Percentiles rank a stretch among this genome's conserved stretches.
These are phyloP conservation scores for Danio aesculapii DNA, from an alignment of 2,797 vertebrate species.

Conservation along the genomic window DNA sequence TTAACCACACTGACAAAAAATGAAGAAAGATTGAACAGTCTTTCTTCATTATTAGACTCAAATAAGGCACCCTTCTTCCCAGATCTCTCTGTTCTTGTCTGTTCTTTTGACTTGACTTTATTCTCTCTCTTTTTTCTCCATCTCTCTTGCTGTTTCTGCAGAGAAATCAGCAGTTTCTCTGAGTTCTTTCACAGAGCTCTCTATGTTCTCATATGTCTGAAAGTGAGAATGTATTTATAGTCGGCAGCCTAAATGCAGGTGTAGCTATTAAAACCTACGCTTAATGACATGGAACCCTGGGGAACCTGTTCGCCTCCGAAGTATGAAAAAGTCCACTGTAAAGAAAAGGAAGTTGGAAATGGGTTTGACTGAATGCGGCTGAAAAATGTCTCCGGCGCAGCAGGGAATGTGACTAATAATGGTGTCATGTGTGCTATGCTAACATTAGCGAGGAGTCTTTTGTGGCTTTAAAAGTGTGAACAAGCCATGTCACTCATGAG, in stretches of 20 bases:
- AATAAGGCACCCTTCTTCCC: neutral
- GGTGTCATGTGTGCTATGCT: slow-evolving; percentile 57
- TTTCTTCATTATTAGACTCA: slow-evolving; percentile 1
- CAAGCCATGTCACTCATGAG: slow-evolving; percentile 64
- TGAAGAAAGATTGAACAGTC: neutral
- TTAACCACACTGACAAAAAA: no score
- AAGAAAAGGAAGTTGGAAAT: slow-evolving; percentile 11
- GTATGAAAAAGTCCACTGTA: slow-evolving; percentile 18
- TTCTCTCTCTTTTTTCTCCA: neutral
- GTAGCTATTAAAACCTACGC: slow-evolving; percentile 25
- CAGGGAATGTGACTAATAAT: slow-evolving; percentile 52
- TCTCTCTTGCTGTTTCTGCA: neutral
- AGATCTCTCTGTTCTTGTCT: neutral
- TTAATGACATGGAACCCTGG: slow-evolving; percentile 24
- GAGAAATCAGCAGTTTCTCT: slow-evolving; percentile 4
- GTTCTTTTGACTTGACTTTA: neutral
- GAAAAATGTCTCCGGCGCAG: slow-evolving; percentile 11
- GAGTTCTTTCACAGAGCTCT: neutral
- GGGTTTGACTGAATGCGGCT: slow-evolving; percentile 21
- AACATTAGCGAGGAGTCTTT: slow-evolving; percentile 61
- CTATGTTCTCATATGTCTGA: neutral
- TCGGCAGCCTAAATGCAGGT: slow-evolving; percentile 27
- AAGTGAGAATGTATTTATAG: slow-evolving; percentile 34
- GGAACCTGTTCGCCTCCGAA: slow-evolving; percentile 1
- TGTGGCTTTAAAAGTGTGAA: slow-evolving; percentile 62